These are phyloP conservation scores for Centrocercus urophasianus DNA, from an alignment of 2,113 vertebrate genomes.

Conservation along the genomic window DNA sequence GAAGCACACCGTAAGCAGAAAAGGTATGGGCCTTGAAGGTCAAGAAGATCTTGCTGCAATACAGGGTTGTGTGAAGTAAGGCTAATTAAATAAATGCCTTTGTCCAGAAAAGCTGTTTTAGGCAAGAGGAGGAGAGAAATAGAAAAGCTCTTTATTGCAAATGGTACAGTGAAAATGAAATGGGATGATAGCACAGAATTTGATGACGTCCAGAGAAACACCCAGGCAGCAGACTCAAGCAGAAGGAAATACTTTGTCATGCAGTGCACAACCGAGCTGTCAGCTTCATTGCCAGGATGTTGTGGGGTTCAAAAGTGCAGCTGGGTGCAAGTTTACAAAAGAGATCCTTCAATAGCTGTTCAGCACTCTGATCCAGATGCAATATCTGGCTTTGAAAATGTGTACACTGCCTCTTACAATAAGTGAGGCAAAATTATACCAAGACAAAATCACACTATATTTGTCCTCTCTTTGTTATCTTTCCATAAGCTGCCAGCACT, in stretches of 20 bases:
- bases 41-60: not conserved
- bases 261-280: not conserved
- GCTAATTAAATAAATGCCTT: not conserved
- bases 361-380: conserved; percentile 30
- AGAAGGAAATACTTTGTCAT: conserved; percentile 24
- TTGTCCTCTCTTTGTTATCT: not conserved
- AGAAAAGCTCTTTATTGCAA: not conserved
- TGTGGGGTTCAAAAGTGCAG: not conserved
- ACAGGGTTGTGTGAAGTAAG: not conserved
- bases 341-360: conserved; percentile 15
- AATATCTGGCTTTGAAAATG: conserved; percentile 8
- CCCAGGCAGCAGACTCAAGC: not conserved
- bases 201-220: conserved; percentile 11
- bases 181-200: not conserved
- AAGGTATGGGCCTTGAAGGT: not conserved
- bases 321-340: not conserved
- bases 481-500: not conserved
- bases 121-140: not conserved
- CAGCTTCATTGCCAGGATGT: conserved; percentile 10
- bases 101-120: not conserved
- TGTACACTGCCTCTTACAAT: not conserved
- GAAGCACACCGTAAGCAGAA: not conserved
- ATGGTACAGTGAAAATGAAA: not conserved
- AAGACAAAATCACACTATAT: not conserved
- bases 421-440: not conserved